A percentile compares a stretch with the other conserved stretches of the same genome.
Conservation (phyloP, 2,888 invertebrate species). For the Ennomos fuscantarius region DNA sequence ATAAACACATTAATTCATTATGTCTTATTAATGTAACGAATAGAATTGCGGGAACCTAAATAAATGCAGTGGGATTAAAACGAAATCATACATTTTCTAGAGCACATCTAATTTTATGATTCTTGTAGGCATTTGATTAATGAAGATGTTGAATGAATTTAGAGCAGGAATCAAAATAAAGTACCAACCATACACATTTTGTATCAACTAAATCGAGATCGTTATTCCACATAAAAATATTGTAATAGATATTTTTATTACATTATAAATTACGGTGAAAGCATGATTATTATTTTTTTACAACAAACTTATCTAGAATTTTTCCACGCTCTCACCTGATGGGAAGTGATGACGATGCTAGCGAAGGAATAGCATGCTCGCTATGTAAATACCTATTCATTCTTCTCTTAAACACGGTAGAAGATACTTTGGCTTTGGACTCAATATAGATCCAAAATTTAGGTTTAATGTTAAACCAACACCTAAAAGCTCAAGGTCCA, state of each 20-base stretch:
- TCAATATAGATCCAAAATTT: too few relatives aligned
- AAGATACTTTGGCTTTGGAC: too few relatives aligned
- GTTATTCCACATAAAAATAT: slow-evolving; percentile 30
- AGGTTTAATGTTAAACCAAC: too few relatives aligned
- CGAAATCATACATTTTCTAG: slow-evolving; percentile 3
- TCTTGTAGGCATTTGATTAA: background rate
- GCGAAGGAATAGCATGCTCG: too few relatives aligned
- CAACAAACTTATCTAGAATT: too few relatives aligned
- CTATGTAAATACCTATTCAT: too few relatives aligned
- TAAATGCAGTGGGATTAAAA: background rate
- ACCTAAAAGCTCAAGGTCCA: too few relatives aligned
- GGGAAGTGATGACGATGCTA: too few relatives aligned
- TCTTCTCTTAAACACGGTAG: too few relatives aligned
- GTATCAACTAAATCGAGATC: slow-evolving; percentile 25
- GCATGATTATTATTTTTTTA: slow-evolving; percentile 9
- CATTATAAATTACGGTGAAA: slow-evolving; percentile 18
- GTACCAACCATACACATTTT: slow-evolving; percentile 8
- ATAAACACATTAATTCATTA: background rate
- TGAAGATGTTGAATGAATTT: background rate
- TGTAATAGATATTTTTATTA: slow-evolving; percentile 18
- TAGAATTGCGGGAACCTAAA: background rate
- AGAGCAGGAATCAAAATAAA: slow-evolving; percentile 6
- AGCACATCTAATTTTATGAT: slow-evolving; percentile 11
- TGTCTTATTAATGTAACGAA: background rate
- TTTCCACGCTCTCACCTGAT: too few relatives aligned